Evolutionary conservation across 2,113 vertebrate species (phyloP).

Genomic region (Heterotis niloticus): DNA sequence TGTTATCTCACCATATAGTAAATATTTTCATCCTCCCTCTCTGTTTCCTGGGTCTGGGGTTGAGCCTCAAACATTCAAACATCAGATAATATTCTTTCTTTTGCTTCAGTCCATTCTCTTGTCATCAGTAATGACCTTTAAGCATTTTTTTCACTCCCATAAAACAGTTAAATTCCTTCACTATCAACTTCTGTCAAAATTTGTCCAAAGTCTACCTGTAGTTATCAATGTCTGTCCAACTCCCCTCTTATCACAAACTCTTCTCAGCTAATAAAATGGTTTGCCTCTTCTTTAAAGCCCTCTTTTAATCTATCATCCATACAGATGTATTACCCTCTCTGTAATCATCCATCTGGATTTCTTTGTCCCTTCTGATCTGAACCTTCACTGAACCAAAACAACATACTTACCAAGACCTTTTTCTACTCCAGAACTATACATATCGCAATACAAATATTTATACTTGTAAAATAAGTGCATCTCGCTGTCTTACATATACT

Average conservation of each 20-base stretch:
- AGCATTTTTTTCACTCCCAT: background rate
- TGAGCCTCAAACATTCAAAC: background rate
- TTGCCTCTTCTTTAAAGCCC: background rate
- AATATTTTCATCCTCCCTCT: background rate
- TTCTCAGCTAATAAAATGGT: conserved; percentile 39
- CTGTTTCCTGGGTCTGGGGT: background rate
- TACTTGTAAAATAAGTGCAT: no score
- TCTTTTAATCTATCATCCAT: background rate
- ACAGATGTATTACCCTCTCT: background rate
- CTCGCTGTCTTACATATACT: no score
- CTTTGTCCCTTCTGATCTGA: background rate
- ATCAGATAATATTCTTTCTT: background rate
- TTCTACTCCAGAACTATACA: no score
- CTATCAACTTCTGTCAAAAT: background rate
- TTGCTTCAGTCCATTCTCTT: background rate
- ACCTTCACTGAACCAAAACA: background rate
- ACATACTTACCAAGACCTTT: no score
- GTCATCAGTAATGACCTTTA: background rate
- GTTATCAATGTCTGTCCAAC: background rate
- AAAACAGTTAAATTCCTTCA: background rate
- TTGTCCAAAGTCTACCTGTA: background rate
- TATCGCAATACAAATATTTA: no score
- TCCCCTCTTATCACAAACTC: background rate
- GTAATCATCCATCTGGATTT: background rate
- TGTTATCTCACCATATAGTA: background rate